Evolutionary conservation across 2,888 invertebrate genomes (phyloP), one percentile per base, ranked within the genome.

Genomic region (Matsumyia berberina): DNA sequence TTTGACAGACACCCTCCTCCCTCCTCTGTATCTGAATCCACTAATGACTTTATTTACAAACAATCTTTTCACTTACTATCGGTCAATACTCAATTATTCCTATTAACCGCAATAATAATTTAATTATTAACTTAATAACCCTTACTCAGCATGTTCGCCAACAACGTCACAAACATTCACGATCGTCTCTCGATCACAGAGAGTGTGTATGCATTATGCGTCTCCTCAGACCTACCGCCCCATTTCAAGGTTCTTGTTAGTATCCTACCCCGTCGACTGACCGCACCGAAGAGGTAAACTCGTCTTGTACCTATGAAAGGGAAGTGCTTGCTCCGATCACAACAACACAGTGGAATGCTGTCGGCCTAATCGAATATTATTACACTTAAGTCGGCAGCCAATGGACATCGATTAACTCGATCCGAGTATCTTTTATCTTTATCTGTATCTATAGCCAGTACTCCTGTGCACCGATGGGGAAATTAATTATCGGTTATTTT

Each of bases 401-500:
- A 42, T 55, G 35, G 33, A 31, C 29, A 37, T 46, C 46, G 44
- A 62, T 62, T 60, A 17, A 46, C 44, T 39, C 17, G 19, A 51
- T 60, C n/a, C 46, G 35, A 44, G 53, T 51, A 31, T 46, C 44
- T 69, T 4, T 24, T 24, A 62, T 66, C 39, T 64, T 33, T 31
- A 29, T 9, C 46, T n/a, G 3, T 39, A 15, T 9, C 33, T 5
- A 7, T 29, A 33, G 11, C 17, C 5, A 12, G 19, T 24, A 39
- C 15, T 29, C 17, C 67, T 33, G 15, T 46, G 44, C 46, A 4
- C 9, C 49, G 31, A 17, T 31, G 35, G 12, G 69, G 35, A 82
- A 77, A 79, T 78, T 79, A 78, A 80, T 85, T 70, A 76, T 64
- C 37, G 58, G 69, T 69, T 51, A 80, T 80, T 80, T 85, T 80